A percentile compares a stretch with the other conserved stretches of the same genome.
Conservation (phyloP, 30 jellyfish, hydroid and myxozoan genomes). For the Pseudorhiza aurosa region DNA sequence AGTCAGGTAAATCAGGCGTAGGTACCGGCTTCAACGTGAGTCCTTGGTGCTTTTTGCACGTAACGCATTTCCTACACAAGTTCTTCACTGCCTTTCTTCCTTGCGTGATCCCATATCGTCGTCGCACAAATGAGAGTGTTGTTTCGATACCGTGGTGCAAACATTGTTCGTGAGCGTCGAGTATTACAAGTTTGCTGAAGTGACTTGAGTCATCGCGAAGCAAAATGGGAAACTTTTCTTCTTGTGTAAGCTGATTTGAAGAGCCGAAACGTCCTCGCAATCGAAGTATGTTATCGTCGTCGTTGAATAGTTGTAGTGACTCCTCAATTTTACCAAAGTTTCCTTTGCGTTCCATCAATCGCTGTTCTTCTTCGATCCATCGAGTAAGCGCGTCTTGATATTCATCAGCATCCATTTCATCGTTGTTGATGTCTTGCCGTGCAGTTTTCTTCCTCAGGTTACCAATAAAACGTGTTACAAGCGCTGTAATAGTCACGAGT, state of each 20-base stretch:
- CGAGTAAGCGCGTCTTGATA: neutral
- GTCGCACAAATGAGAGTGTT: neutral
- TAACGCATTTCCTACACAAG: neutral
- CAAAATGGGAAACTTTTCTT: neutral
- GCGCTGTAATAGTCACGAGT: neutral
- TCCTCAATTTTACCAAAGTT: neutral
- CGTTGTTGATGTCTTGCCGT: neutral
- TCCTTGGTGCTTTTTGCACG: slow-evolving; percentile 23
- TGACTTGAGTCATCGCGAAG: neutral
- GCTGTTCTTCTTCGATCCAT: slow-evolving; percentile 9
- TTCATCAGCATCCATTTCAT: neutral
- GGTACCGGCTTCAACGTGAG: neutral
- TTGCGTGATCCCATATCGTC: neutral
- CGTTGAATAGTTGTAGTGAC: slow-evolving; percentile 20
- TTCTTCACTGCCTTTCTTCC: neutral
- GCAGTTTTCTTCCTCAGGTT: neutral
- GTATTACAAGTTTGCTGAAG: slow-evolving; percentile 3
- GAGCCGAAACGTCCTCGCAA: slow-evolving; percentile 8
- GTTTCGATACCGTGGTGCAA: neutral
- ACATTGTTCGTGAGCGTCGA: neutral
- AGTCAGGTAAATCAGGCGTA: slow-evolving; percentile 3
- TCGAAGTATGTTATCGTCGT: slow-evolving; percentile 13
- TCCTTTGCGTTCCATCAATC: neutral
- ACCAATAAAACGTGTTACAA: slow-evolving; percentile 19
- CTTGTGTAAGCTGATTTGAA: neutral